Base-by-base conservation (phyloP, 2,113 vertebrate genomes). In the Meles meles region DNA sequence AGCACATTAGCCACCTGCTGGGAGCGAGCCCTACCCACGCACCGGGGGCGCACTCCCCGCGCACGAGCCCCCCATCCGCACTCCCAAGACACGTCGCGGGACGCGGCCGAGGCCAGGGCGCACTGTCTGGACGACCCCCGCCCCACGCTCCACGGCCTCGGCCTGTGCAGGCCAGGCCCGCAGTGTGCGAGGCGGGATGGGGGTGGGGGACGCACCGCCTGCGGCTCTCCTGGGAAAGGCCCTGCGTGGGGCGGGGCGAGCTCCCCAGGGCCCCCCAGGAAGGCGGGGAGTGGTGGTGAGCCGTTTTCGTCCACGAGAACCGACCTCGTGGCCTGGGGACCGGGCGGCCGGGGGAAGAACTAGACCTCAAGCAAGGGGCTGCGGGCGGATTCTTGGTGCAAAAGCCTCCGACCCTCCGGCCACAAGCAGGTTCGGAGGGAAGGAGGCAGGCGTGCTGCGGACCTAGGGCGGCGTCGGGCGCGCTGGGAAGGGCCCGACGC, bases 211-310 rank as follows among this genome's bases (percentile, higher is more conserved):
- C 6, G 52, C n/a, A 10, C 11, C 12, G 21, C 31, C 52, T 34
- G 31, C 37, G 31, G 37, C 39, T 23, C 52, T 57, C 95, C 17
- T 7, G 31, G 42, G 34, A 13, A 39, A 29, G 72, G 7, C 23
- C 27, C 10, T 8, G 9, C 27, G 23, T 0, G 0, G 12, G n/a
- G 47, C 5, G 0, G 21, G 72, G 37, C 31, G 23, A 20, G 76
- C 79, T 7, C 34, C 18, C 57, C 21, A 17, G 17, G 57, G 44
- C 18, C 9, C 37, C 27, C 69, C 49, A 49, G 18, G 10, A 63
- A 82, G 12, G 63, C 2, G 2, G 1, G 76, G 47, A 72, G 21
- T 0, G 71, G 8, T 71, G 92, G 57, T 25, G 63, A 42, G 7
- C 3, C 17, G 5, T 6, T 6, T 23, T 15, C 49, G 52, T 34